These are phyloP conservation scores for Zeus faber DNA, from an alignment of 2,113 vertebrate genomes.

Conservation along the genomic window DNA sequence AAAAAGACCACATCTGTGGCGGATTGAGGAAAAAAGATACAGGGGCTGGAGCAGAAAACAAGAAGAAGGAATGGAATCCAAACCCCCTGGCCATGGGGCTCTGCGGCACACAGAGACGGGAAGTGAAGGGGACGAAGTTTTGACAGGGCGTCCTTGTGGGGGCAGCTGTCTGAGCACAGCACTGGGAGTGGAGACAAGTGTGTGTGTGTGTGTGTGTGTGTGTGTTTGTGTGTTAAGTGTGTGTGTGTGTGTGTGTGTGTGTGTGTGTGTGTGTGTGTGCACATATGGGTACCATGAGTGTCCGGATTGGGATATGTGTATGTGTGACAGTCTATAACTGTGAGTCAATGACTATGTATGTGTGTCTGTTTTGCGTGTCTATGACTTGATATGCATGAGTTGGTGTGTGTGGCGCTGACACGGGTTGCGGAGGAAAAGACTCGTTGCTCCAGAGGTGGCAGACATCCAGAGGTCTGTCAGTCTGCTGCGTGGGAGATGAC, in stretches of 20 bases:
- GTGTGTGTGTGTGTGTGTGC: constrained; percentile 2
- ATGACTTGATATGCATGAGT: not conserved
- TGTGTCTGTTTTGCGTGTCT: constrained; percentile 31
- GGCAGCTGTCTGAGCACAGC: constrained; percentile 63
- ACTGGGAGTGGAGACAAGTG: constrained; percentile 56
- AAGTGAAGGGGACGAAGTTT: constrained; percentile 76
- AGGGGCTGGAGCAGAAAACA: constrained; percentile 19
- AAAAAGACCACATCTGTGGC: constrained; percentile 53
- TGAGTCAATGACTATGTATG: constrained; percentile 60
- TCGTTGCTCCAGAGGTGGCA: constrained; percentile 60
- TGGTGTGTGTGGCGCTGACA: constrained; percentile 58
- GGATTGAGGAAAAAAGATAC: constrained; percentile 29
- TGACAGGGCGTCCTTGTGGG: constrained; percentile 75
- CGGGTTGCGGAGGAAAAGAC: constrained; percentile 63
- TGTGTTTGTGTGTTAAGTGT: not conserved
- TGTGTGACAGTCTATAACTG: constrained; percentile 32
- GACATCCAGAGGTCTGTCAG: constrained; percentile 74
- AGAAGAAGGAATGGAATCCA: constrained; percentile 61
- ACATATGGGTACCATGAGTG: not conserved
- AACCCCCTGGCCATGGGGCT: constrained; percentile 57
- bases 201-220: constrained; percentile 10
- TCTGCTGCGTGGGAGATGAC: constrained; percentile 70
- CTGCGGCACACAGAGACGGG: constrained; percentile 62
- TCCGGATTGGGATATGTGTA: not conserved
- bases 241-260: not conserved